Base-by-base conservation (phyloP, 2,797 vertebrate genomes). In the Liparis tanakae region DNA sequence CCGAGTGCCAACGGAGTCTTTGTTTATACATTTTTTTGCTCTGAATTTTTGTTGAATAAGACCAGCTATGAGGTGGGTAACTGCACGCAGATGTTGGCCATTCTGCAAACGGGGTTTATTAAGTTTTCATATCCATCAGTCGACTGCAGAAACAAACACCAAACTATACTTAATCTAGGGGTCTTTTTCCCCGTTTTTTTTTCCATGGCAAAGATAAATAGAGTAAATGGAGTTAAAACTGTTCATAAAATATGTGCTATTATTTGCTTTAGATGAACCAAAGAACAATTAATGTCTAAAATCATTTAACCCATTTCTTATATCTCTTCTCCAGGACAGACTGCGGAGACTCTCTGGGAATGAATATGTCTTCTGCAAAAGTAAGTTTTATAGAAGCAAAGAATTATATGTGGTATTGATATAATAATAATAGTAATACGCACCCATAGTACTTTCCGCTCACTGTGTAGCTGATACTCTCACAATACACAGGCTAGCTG, bases 321-420 rank as follows among this genome's bases (percentile, higher is more conserved):
- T 78, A 41, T 6, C 69, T 41, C 6, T 70, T 88, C 79, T 84
- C 64, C 88, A 99, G 98, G 98, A 97, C 41, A 97, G 97, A 5
- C 92, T 99, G 71, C 93, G 97, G 86, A 96, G 96, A 88, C 91
- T 97, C 70, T 98, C 97, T 57, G 97, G 96, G 82, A 98, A 97
- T 0, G 96, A 99, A 78, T 97, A 97, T 74, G 94, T 96, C 82
- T 92, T 98, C 87, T 93, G 95, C 76, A 94, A 91, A 97, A 98
- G 95, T 95, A 96, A 94, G 87, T 81, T 70, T 43, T 14, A 58
- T 91, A 94, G 92, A 67, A 56, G 90, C n/a, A 43, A 0, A 13
- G 5, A 25, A 25, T 58, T 1, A 20, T 22, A 25, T 15, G 6
- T 7, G 30, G 51, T 30, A 12, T 20, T 1, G 8, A 34, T 39